Base-by-base conservation (phyloP, 1,140 invertebrate genomes). In the Chlorops oryzae region DNA sequence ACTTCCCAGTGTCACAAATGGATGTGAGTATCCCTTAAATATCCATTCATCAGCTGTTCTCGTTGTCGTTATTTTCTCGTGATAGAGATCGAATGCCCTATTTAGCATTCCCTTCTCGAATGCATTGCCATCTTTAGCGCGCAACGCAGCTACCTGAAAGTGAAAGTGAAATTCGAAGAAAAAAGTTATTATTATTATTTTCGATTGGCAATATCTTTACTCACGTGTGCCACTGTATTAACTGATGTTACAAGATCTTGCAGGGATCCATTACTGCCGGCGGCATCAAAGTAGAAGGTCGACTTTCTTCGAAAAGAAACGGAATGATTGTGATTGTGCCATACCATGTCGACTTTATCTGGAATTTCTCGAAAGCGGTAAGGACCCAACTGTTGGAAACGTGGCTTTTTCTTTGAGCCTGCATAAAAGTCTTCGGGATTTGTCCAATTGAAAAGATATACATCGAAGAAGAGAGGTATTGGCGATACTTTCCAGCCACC, bases 371-470 rank as follows among this genome's bases (percentile, higher is more conserved):
- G 81, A 63, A 76, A 86, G n/a, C 80, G 76, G 62, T 88, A 90
- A 1, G 88, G 88, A 41, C 88, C 88, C 39, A 85, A 64, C 73
- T 87, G 79, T 34, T 77, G 70, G 48, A 87, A 81, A 3, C 77
- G 73, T 4, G 85, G 84, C 59, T 86, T 87, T 2, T 70, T 70
- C 1, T 52, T 54, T 0, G 58, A 61, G 12, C 63, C 53, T 23
- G 74, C 59, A 2, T 70, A 65, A 27, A 85, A 79, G 23, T 81
- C 72, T 22, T 82, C 70, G 1, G 81, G 71, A 72, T 92, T 91
- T 1, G 87, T 90, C 86, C 87, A 90, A 69, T 92, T 90, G 59
- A 85, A 92, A 18, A 91, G 73, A 68, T 86, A 84, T 40, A 90
- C 74, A 59, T 86, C 82, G 25, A 91, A 80, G 59, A 81, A 81